These are phyloP conservation scores for Tipula unca DNA, from an alignment of 2,888 invertebrate species.

Conservation along the genomic window DNA sequence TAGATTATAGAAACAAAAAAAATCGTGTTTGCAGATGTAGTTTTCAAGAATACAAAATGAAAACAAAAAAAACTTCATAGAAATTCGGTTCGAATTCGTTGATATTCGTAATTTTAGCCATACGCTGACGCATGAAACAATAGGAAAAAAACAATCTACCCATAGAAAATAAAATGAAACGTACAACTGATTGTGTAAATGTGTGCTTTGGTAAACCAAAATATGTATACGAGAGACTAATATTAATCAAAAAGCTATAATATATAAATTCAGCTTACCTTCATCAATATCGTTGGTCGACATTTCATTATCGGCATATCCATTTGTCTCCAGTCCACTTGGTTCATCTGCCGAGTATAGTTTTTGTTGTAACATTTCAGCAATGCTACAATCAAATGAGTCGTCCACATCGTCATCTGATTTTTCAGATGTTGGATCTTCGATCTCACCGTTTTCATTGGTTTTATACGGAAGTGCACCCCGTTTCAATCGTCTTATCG, in stretches of 20 bases:
- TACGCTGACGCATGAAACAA: background rate
- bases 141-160: background rate
- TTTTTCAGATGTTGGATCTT: background rate
- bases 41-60: background rate
- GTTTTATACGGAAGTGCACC: background rate
- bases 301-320: background rate
- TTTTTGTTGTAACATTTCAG: background rate
- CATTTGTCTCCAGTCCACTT: background rate
- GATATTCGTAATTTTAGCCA: background rate
- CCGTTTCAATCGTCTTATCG: background rate
- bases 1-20: background rate
- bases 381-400: background rate
- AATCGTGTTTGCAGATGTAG: background rate
- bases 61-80: background rate
- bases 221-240: background rate
- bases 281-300: background rate
- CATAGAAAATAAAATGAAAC: background rate
- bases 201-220: background rate
- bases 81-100: background rate
- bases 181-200: background rate
- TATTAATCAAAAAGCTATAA: background rate
- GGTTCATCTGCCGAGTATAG: background rate
- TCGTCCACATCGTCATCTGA: background rate
- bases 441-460: background rate
- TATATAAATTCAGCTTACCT: background rate